Conservation (phyloP, 1,140 invertebrate species). For the Rhopalosiphum maidis region DNA sequence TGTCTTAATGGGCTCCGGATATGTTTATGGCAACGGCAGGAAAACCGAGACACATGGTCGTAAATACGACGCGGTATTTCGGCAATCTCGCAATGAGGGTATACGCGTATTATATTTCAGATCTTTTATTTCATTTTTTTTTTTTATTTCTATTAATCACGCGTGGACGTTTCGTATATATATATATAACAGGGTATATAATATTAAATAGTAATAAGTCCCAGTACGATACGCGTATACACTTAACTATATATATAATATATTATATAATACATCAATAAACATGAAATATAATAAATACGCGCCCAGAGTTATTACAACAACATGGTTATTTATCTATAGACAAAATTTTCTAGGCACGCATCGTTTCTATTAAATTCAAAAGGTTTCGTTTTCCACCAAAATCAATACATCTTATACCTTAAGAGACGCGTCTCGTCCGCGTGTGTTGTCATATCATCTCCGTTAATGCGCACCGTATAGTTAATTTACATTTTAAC, state of each 20-base stretch:
- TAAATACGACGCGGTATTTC: slow-evolving; percentile 41
- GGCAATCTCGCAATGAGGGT: background rate
- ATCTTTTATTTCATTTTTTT: slow-evolving; percentile 15
- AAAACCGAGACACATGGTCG: slow-evolving; percentile 48
- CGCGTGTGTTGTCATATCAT: no score
- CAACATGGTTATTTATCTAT: no score
- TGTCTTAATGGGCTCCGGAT: slow-evolving; percentile 52
- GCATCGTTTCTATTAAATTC: background rate
- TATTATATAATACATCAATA: no score
- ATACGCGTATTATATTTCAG: background rate
- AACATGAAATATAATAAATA: no score
- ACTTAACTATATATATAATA: no score
- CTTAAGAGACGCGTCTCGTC: background rate
- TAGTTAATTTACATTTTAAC: no score
- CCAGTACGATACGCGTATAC: no score
- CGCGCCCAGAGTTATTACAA: no score
- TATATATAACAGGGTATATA: background rate
- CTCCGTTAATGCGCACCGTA: no score
- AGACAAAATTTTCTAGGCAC: no score
- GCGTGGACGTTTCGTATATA: background rate
- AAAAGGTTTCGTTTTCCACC: background rate
- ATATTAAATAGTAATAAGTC: background rate
- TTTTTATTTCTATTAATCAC: background rate
- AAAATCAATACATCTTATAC: background rate
- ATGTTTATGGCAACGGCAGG: slow-evolving; percentile 46